Evolutionary conservation across 2,888 invertebrate genomes (phyloP).

Genomic region (Pyrgus malvae): DNA sequence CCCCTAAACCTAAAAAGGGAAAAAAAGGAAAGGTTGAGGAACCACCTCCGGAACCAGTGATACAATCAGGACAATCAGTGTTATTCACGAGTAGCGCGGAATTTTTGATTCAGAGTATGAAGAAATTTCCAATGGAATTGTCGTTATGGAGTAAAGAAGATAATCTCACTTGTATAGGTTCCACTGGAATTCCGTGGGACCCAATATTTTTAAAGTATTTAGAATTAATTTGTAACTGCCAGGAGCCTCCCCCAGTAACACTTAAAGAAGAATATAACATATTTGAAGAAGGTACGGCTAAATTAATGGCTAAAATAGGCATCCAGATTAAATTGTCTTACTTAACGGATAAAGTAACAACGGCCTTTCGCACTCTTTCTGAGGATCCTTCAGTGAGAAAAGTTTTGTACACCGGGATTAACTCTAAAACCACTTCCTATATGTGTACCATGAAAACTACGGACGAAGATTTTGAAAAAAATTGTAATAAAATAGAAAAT

Average conservation of each 20-base stretch:
- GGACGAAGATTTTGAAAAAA: conserved; percentile 60
- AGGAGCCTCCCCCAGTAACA: conserved; percentile 48
- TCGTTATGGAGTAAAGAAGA: conserved; percentile 74
- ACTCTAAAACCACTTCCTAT: conserved; percentile 69
- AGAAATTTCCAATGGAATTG: conserved; percentile 56
- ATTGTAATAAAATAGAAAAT: conserved; percentile 61
- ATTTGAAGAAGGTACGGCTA: conserved; percentile 69
- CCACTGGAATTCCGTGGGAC: conserved; percentile 63
- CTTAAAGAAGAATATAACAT: conserved; percentile 69
- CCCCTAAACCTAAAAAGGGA: conserved; percentile 53
- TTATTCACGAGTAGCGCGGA: conserved; percentile 67
- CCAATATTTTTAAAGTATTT: conserved; percentile 55
- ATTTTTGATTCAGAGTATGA: conserved; percentile 65
- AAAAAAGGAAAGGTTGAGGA: conserved; percentile 52
- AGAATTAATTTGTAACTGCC: conserved; percentile 49
- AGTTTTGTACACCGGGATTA: conserved; percentile 68
- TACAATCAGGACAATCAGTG: conserved; percentile 72
- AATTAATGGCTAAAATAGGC: conserved; percentile 63
- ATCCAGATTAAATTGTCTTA: conserved; percentile 65
- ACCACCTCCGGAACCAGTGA: conserved; percentile 65
- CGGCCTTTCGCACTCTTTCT: conserved; percentile 66
- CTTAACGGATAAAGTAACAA: conserved; percentile 62
- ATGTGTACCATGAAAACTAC: conserved; percentile 72
- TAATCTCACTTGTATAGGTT: conserved; percentile 58
- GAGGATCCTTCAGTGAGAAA: conserved; percentile 66